Evolutionary conservation across 1,140 invertebrate species (phyloP), one percentile per base, ranked within the genome.

Genomic region (Tribolium castaneum): DNA sequence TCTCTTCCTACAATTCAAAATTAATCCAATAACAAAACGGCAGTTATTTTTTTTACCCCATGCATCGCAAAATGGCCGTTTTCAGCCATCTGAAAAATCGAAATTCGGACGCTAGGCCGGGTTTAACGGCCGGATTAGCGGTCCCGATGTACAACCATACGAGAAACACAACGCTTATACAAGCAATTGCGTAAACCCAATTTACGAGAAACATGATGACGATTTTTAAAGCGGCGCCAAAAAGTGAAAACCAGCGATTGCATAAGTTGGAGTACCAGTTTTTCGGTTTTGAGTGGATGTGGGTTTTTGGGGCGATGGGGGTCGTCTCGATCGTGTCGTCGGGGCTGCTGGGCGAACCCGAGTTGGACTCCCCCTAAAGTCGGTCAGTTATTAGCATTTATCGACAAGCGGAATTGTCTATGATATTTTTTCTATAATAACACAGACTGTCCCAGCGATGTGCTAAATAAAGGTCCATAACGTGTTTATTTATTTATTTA

Each of bases 221-320:
- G 1, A 99, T 83, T 87, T 98, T 98, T 10, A 96, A 86, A n/a
- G 93, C 86, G 9, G 93, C 93, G 78, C 97, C 97, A 81, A 95
- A 87, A 2, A 99, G 87, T 7, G 97, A 97, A 16, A 97, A 90
- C 96, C 97, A 98, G 83, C 97, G 90, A 85, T 98, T 98, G 85
- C 96, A 98, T 72, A 97, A 92, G 74, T 92, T 90, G 0, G 96
- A 97, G 86, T 98, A 98, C 96, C 97, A 98, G 84, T 96, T 97
- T 82, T 94, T 93, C 78, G 95, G 92, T 89, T 97, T 97, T 12
- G 92, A 93, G 83, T 95, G 94, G 80, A 98, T 97, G 82, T 93
- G 90, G 34, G 89, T 82, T 80, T 88, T 89, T 75, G 87, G 87
- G 9, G 88, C 86, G n/a, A 88, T 86, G 6, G 89, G 89, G 2